Evolutionary conservation across 2,113 vertebrate genomes (phyloP).

Genomic region (Hippopotamus amphibius): DNA sequence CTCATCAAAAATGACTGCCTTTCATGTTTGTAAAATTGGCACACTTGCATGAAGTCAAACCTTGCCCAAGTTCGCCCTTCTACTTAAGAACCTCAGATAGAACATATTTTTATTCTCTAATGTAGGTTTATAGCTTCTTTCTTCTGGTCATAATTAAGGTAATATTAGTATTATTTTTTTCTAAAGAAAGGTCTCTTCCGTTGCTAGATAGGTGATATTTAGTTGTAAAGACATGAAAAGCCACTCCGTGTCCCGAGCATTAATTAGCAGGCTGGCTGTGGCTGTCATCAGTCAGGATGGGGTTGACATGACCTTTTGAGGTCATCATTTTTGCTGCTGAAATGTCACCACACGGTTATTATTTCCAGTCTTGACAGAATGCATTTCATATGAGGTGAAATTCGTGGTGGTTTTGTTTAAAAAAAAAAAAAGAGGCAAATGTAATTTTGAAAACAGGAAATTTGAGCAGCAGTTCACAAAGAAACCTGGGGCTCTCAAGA

Average conservation of each 20-base stretch:
- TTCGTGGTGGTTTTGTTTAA: constrained; percentile 11
- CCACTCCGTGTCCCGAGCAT: neutral
- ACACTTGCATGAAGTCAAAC: neutral
- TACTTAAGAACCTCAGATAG: neutral
- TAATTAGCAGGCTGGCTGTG: constrained; percentile 39
- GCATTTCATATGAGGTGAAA: constrained; percentile 27
- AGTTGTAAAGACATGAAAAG: constrained; percentile 11
- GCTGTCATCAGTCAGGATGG: neutral
- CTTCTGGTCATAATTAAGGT: neutral
- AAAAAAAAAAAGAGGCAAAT: neutral
- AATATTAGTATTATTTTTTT: neutral
- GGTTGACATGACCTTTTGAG: constrained; percentile 23
- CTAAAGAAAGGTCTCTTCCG: neutral
- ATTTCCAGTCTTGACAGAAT: neutral
- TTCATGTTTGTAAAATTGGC: neutral
- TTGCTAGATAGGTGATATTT: neutral
- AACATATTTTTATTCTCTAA: neutral
- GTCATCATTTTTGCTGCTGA: constrained; percentile 42
- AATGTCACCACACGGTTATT: constrained; percentile 58
- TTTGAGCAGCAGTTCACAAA: constrained; percentile 3
- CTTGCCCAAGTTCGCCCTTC: neutral
- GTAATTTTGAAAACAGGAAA: neutral
- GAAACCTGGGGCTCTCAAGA: neutral
- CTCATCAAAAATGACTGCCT: neutral
- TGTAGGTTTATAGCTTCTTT: neutral